phyloP scores from a whole-genome alignment of 2,888 invertebrate genomes.

The Poecilus cupreus region DNA sequence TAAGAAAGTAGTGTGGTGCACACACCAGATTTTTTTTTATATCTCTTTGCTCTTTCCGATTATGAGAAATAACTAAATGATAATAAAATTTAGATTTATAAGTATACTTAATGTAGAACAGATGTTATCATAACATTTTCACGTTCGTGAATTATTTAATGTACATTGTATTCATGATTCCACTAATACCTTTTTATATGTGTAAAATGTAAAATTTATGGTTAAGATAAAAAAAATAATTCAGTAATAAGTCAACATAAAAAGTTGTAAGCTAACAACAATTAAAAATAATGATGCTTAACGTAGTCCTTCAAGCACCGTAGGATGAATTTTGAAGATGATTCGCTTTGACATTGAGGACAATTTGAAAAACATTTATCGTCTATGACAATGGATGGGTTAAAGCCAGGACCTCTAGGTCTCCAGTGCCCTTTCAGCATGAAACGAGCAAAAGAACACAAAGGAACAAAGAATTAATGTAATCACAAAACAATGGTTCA shows the following conservation, averaged over 20 bases:
- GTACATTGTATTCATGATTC: not conserved
- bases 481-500: slow-evolving; percentile 56
- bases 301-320: not conserved
- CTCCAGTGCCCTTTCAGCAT: slow-evolving; percentile 24
- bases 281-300: slow-evolving; percentile 32
- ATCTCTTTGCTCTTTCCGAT: too few relatives aligned
- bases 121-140: too few relatives aligned
- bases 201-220: too few relatives aligned
- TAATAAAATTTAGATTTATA: too few relatives aligned
- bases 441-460: slow-evolving; percentile 46
- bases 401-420: not conserved
- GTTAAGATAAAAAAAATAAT: not conserved
- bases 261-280: slow-evolving; percentile 1
- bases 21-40: too few relatives aligned
- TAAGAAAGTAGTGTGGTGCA: too few relatives aligned
- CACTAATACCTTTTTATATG: too few relatives aligned
- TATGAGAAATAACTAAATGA: too few relatives aligned
- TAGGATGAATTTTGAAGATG: slow-evolving; percentile 8
- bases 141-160: too few relatives aligned
- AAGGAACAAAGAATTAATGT: slow-evolving; percentile 57
- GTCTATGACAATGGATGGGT: slow-evolving; percentile 18
- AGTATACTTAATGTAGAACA: too few relatives aligned
- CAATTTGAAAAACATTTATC: slow-evolving; percentile 49
- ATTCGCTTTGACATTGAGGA: slow-evolving; percentile 43
- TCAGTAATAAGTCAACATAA: not conserved